Base-by-base conservation (phyloP, 1,140 invertebrate genomes). In the Ostrea denselamellosa region DNA sequence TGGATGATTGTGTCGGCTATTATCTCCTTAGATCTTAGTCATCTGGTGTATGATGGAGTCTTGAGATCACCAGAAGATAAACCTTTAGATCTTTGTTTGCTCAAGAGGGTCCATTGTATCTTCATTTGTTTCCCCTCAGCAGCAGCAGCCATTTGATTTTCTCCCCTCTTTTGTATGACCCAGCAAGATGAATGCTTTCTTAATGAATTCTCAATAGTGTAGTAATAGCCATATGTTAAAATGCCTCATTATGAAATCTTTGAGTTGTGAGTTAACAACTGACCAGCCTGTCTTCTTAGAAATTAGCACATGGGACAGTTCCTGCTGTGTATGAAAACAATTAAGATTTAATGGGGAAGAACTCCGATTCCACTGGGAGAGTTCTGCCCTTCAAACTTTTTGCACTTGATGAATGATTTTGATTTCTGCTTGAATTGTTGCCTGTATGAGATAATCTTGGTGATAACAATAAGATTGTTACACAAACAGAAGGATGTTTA, bases 401-500 rank as follows among this genome's bases (percentile, higher is more conserved):
- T 44, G 34, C 12, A n/a, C 58, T 62, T 62, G 58, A 14, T 62
- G 58, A n/a, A 62, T 12, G 14, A n/a, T 19, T 62, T n/a, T 19
- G n/a, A 62, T 62, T 17, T n/a, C n/a, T n/a, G 17, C 14, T 17
- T 62, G 58, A 62, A 14, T n/a, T 62, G 14, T 62, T 62, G 58
- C n/a, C n/a, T 62, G 17, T 62, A 62, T 44, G 17, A 19, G 58
- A 62, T 62, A 62, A 62, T 62, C 58, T 62, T n/a, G 14, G 68
- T 10, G 14, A 25, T 22, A 77, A 77, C 22, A 77, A 12, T 25
- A 28, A 77, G 28, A 25, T 28, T 77, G 8, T 77, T 34, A 77
- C 68, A 77, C 68, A 77, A 77, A 77, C 68, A 77, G 68, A 25
- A 5, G 25, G 28, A 77, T 77, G 68, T 77, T 77, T 77, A 77